Conservation (phyloP, 2,113 vertebrate genomes). For the Vimba vimba region DNA sequence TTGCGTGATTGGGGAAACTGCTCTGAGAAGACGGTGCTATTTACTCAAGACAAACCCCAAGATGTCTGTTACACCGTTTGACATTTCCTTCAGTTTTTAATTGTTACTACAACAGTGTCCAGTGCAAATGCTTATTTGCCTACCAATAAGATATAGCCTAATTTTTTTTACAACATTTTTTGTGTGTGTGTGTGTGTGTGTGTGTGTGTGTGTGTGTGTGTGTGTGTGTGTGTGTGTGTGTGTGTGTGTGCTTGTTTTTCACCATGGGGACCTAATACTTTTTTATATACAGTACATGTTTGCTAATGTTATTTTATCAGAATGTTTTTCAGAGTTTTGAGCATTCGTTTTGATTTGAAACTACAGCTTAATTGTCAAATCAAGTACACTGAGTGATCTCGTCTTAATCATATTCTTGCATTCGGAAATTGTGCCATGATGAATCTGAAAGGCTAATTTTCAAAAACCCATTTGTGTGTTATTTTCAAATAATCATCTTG, state of each 20-base stretch:
- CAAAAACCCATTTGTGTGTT: not conserved
- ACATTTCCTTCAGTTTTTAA: not conserved
- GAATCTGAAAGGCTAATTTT: not conserved
- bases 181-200: too few species aligned
- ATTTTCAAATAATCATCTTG: slow-evolving; percentile 3
- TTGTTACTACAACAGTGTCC: too few species aligned
- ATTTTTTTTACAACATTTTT: too few species aligned
- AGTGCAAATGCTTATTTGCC: too few species aligned
- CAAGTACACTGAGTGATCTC: not conserved
- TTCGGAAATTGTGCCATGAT: not conserved
- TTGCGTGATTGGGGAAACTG: not conserved
- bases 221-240: too few species aligned
- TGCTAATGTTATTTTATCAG: too few species aligned
- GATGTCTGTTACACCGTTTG: not conserved
- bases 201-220: too few species aligned
- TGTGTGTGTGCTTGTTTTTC: too few species aligned
- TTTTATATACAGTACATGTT: too few species aligned
- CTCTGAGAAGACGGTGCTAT: not conserved
- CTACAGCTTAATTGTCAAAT: not conserved
- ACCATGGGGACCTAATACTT: too few species aligned
- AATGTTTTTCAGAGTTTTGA: too few species aligned
- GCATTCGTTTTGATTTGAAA: not conserved
- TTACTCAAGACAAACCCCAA: slow-evolving; percentile 5
- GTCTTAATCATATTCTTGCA: not conserved
- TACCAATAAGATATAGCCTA: too few species aligned